Conservation (phyloP, 1,140 invertebrate genomes). For the Spodoptera litura region DNA sequence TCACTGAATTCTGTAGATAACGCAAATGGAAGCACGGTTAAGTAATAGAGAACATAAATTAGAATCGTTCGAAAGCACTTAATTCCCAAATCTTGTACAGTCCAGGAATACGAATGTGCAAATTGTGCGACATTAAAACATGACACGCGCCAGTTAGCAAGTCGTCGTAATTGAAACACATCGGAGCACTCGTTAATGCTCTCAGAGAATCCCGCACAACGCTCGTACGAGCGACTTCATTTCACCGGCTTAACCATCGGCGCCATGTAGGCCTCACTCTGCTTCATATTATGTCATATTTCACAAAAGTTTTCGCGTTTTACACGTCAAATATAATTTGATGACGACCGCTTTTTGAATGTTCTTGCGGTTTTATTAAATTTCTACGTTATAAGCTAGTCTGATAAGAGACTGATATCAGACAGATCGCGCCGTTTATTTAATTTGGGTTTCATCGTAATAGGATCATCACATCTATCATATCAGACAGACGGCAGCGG, state of each 20-base stretch:
- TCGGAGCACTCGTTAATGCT: slow-evolving; percentile 21
- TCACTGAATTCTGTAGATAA: no score
- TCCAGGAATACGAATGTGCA: not conserved
- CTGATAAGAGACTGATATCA: slow-evolving; percentile 27
- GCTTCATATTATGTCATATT: slow-evolving; percentile 28
- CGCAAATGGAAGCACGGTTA: no score
- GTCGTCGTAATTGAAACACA: slow-evolving; percentile 37
- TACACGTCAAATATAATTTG: slow-evolving; percentile 38
- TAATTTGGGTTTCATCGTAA: slow-evolving; percentile 1
- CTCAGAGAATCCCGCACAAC: slow-evolving; percentile 30
- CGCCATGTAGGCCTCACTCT: slow-evolving; percentile 22
- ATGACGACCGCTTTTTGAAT: slow-evolving; percentile 24
- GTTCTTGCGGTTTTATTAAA: slow-evolving; percentile 25
- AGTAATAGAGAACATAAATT: not conserved
- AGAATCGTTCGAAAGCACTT: slow-evolving; percentile 12
- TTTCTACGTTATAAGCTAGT: not conserved
- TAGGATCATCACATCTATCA: not conserved
- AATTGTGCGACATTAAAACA: slow-evolving; percentile 30
- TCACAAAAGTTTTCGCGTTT: slow-evolving; percentile 29
- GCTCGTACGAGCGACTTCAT: slow-evolving; percentile 36
- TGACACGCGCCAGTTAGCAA: slow-evolving; percentile 28
- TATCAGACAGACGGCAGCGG: not conserved
- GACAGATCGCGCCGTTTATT: slow-evolving; percentile 2
- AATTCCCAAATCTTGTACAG: slow-evolving; percentile 19
- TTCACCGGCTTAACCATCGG: slow-evolving; percentile 30